Base-by-base conservation (phyloP, 1,140 invertebrate genomes). In the Lanistes nyassanus region DNA sequence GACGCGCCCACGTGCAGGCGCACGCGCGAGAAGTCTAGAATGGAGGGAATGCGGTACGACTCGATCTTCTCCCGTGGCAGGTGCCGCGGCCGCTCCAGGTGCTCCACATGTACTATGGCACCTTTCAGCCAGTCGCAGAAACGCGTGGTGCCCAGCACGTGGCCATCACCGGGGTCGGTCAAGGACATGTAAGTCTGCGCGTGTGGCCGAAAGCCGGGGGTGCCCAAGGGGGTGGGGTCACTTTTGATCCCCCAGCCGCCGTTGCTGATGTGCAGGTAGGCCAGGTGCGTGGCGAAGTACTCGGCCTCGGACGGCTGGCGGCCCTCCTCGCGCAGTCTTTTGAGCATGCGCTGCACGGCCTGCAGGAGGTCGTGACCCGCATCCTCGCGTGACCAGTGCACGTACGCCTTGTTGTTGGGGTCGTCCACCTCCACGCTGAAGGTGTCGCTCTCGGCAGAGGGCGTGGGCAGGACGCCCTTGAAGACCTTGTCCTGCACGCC, bases 111-210 rank as follows among this genome's bases (percentile, higher is more conserved):
- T 34, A 84, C 77, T 36, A 84, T 82, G 42, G 81, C 79, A 23
- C 82, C 82, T 68, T 79, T 67, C 79, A 84, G 79, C 82, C 82
- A 82, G 6, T 82, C 81, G 31, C 67, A 72, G 51, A 80, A 82
- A 16, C 82, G 73, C 7, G 82, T 84, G 5, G 82, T 84, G 1
- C 82, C 82, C 65, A 82, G 72, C 23, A 82, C 77, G 62, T 84
- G 82, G 21, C 82, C 80, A 26, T 83, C 82, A 7, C 82, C 82
- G 4, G 82, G 82, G 66, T 83, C 80, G n/a, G 82, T 83, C 13
- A 83, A 64, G 34, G 82, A 83, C 82, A 83, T 80, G 70, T 83
- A 83, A 19, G 82, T 84, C 72, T 84, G 82, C 23, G 81, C 79
- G 53, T 82, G 71, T 2, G 81, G 81, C 21, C 81, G 68, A 65